Conservation (phyloP, 2,113 vertebrate genomes). For the Columba janthina region DNA sequence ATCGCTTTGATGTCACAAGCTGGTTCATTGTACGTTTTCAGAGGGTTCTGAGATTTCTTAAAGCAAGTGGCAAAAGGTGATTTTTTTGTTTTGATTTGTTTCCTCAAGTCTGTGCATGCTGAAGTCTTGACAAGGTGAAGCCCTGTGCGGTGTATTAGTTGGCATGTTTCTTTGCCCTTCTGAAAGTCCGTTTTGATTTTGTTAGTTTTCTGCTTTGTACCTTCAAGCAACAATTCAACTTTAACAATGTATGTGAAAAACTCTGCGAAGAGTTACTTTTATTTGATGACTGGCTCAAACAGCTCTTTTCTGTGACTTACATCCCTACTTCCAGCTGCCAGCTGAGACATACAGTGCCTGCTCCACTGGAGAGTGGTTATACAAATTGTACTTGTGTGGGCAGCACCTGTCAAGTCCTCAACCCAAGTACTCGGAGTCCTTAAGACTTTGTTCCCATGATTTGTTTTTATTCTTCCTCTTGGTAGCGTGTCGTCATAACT, state of each 20-base stretch:
- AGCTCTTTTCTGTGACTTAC: slow-evolving; percentile 25
- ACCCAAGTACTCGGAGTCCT: background rate
- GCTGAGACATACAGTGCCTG: background rate
- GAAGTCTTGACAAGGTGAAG: slow-evolving; percentile 75
- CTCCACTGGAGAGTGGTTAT: slow-evolving; percentile 32
- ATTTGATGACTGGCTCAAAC: slow-evolving; percentile 40
- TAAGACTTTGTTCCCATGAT: slow-evolving; percentile 12
- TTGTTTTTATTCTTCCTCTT: slow-evolving; percentile 29
- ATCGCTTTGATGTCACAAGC: slow-evolving; percentile 58
- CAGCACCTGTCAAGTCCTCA: slow-evolving; percentile 59
- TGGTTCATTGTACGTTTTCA: slow-evolving; percentile 33
- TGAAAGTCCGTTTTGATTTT: slow-evolving; percentile 65
- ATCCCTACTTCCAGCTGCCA: slow-evolving; percentile 14
- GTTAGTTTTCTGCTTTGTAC: slow-evolving; percentile 55
- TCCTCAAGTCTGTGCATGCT: slow-evolving; percentile 54
- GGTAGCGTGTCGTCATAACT: background rate
- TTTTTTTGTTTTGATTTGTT: slow-evolving; percentile 11
- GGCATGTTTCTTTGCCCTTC: slow-evolving; percentile 68
- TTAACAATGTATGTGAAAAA: slow-evolving; percentile 54
- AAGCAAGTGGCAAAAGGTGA: slow-evolving; percentile 71
- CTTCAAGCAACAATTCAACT: slow-evolving; percentile 58
- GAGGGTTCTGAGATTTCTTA: slow-evolving; percentile 58
- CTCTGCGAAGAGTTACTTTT: slow-evolving; percentile 39
- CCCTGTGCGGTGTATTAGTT: slow-evolving; percentile 49
- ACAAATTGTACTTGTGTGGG: slow-evolving; percentile 56